These are phyloP conservation scores for Prorops nasuta DNA, from an alignment of 1,140 invertebrate species.

Conservation along the genomic window DNA sequence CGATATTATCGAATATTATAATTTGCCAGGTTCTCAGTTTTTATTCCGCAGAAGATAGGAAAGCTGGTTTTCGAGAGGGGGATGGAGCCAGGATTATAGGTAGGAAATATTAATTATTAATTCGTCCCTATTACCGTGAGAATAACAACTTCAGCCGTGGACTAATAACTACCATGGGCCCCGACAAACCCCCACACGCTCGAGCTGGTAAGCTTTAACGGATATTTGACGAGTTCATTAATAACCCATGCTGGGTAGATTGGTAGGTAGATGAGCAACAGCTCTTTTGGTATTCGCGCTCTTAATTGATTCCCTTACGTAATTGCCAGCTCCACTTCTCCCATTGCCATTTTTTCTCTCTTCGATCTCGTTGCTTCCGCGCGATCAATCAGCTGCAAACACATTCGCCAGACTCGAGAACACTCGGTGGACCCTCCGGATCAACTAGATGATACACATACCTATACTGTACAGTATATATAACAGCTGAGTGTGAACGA, in stretches of 20 bases:
- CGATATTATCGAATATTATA: too few species aligned
- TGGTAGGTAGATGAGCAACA: conserved; percentile 28
- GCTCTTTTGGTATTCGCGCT: conserved; percentile 31
- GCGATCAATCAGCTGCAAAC: too few species aligned
- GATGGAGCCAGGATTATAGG: too few species aligned
- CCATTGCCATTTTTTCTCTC: conserved; percentile 4
- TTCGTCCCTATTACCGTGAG: conserved; percentile 22
- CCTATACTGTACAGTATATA: too few species aligned
- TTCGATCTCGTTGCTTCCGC: too few species aligned
- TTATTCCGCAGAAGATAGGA: too few species aligned
- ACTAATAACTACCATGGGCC: conserved; percentile 24
- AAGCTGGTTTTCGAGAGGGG: too few species aligned
- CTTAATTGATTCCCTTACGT: conserved; percentile 44
- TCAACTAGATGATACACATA: too few species aligned
- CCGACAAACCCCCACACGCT: conserved; percentile 15
- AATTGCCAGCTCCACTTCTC: conserved; percentile 20
- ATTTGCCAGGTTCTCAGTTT: too few species aligned
- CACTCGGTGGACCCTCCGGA: too few species aligned
- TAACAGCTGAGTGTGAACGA: too few species aligned
- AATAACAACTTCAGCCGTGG: conserved; percentile 12
- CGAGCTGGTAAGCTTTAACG: conserved; percentile 33
- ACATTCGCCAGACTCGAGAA: too few species aligned
- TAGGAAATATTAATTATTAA: conserved; percentile 34
- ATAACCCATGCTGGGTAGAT: conserved; percentile 33
- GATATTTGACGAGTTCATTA: conserved; percentile 49